These are phyloP conservation scores for Drosophila koepferae DNA, from an alignment of 2,888 invertebrate species.

Conservation along the genomic window DNA sequence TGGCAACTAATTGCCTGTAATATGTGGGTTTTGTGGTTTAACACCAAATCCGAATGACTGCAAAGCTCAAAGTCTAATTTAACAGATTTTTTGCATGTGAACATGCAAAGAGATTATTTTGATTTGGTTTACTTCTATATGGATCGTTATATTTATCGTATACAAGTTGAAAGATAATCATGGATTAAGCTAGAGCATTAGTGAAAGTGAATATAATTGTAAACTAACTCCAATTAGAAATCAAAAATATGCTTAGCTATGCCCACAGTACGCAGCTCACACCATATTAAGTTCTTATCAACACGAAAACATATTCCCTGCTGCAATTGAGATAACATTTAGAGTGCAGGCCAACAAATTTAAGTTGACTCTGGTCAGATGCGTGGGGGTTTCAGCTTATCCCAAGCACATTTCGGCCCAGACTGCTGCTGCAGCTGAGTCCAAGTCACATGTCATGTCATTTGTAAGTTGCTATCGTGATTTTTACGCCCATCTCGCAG, in stretches of 20 bases:
- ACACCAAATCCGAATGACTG: constrained; percentile 18
- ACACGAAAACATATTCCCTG: constrained; percentile 11
- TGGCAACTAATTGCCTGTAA: constrained; percentile 65
- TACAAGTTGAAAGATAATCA: neutral
- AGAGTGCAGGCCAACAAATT: constrained; percentile 57
- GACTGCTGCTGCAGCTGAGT: constrained; percentile 1
- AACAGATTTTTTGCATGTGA: constrained; percentile 17
- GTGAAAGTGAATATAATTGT: neutral
- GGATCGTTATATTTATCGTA: no score
- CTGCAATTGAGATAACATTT: constrained; percentile 54
- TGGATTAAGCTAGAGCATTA: neutral
- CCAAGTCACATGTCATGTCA: constrained; percentile 52
- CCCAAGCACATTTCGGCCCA: constrained; percentile 21
- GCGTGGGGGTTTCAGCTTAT: constrained; percentile 35
- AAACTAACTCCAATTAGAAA: neutral
- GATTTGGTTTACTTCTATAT: neutral
- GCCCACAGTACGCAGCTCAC: neutral
- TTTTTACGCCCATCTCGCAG: constrained; percentile 67
- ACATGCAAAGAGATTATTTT: constrained; percentile 8
- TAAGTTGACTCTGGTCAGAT: constrained; percentile 66
- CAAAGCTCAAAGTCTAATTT: constrained; percentile 33
- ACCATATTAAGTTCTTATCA: constrained; percentile 11
- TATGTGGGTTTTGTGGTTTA: constrained; percentile 51
- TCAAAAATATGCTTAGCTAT: neutral
- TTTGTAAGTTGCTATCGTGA: constrained; percentile 66